A percentile compares a stretch with the other conserved stretches of the same genome.
phyloP scores from a whole-genome alignment of 2,888 invertebrate genomes.

The Yponomeuta sedellus region DNA sequence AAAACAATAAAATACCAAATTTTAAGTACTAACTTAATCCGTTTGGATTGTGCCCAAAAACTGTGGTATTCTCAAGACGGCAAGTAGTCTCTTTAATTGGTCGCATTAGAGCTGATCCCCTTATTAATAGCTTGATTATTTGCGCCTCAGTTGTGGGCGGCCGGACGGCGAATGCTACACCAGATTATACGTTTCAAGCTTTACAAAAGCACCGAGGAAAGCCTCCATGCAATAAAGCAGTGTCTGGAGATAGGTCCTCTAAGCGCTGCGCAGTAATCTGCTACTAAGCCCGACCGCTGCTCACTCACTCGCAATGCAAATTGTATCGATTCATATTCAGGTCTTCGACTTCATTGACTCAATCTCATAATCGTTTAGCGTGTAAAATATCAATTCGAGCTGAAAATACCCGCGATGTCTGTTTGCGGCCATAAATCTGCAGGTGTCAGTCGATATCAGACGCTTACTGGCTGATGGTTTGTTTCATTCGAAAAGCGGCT shows the following conservation, averaged over 20 bases:
- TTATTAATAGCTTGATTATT: slow-evolving; percentile 75
- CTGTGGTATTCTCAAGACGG: slow-evolving; percentile 67
- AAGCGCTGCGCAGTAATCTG: not conserved
- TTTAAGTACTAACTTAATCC: slow-evolving; percentile 42
- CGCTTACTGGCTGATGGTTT: slow-evolving; percentile 66
- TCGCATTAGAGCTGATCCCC: slow-evolving; percentile 67
- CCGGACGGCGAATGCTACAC: slow-evolving; percentile 2
- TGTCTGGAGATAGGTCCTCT: not conserved
- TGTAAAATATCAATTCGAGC: slow-evolving; percentile 65
- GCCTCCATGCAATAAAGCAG: not conserved
- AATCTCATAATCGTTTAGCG: slow-evolving; percentile 57
- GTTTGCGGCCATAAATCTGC: slow-evolving; percentile 59
- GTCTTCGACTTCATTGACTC: slow-evolving; percentile 52
- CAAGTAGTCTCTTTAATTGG: slow-evolving; percentile 71
- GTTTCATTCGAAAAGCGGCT: slow-evolving; percentile 72
- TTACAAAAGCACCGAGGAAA: not conserved
- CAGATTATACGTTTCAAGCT: slow-evolving; percentile 8
- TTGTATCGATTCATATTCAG: slow-evolving; percentile 9
- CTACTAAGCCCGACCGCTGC: not conserved
- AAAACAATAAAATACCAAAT: not conserved
- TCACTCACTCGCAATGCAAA: slow-evolving; percentile 5
- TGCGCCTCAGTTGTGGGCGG: slow-evolving; percentile 36
- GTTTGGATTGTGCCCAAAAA: slow-evolving; percentile 72
- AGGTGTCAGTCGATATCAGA: slow-evolving; percentile 67
- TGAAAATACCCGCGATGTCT: slow-evolving; percentile 63